These are phyloP conservation scores for Indri indri DNA, from an alignment of 2,113 vertebrate genomes.

Conservation along the genomic window DNA sequence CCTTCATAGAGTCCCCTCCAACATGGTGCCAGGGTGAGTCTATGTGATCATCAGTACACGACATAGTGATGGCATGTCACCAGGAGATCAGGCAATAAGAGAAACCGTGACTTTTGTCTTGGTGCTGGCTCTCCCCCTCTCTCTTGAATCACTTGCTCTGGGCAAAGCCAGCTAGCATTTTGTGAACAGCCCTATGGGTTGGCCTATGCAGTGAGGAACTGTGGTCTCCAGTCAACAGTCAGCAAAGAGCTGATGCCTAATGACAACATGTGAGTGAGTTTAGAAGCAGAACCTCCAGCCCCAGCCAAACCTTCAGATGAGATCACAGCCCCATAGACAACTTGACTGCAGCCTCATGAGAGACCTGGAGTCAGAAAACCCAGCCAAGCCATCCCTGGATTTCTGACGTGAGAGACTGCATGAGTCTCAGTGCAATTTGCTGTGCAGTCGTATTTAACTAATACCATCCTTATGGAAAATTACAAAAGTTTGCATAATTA, in stretches of 20 bases:
- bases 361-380: not conserved
- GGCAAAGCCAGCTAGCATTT: no score
- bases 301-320: not conserved
- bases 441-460: not conserved
- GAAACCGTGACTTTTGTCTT: not conserved
- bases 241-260: not conserved
- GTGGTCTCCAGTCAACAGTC: rapidly evolving
- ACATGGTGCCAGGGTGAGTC: no score
- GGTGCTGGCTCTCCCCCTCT: not conserved
- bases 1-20: not conserved
- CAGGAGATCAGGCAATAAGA: not conserved
- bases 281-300: not conserved
- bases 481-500: not conserved
- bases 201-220: not conserved
- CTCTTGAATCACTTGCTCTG: not conserved
- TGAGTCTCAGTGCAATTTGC: not conserved
- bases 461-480: not conserved
- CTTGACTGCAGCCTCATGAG: not conserved
- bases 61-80: not conserved
- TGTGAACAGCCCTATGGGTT: not conserved
- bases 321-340: not conserved
- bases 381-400: not conserved
- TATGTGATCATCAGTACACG: not conserved
- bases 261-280: not conserved
- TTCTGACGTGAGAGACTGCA: not conserved